Percentiles rank a stretch among this genome's conserved stretches.
Evolutionary conservation across 2,113 vertebrate species (phyloP).

Genomic region (Opisthocomus hoazin): DNA sequence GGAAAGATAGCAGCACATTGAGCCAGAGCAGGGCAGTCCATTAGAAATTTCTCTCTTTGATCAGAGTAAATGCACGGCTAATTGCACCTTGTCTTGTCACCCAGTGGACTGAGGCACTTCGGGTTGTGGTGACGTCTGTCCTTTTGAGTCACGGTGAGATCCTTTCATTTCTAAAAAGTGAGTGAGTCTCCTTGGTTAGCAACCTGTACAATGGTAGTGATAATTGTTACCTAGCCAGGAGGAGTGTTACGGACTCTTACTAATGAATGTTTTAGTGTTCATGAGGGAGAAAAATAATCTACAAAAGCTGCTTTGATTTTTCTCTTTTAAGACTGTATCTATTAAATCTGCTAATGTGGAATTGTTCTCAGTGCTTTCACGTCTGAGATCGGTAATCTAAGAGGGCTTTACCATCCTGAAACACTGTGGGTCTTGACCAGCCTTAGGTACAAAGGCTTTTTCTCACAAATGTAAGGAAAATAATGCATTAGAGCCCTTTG

Average conservation of each 20-base stretch:
- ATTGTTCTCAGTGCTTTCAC: neutral
- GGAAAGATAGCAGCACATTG: neutral
- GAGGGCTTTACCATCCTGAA: neutral
- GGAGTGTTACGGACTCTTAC: neutral
- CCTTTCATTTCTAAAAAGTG: neutral
- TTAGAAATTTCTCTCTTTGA: constrained; percentile 1
- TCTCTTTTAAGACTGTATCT: neutral
- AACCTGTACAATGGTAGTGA: neutral
- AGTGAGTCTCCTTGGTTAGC: neutral
- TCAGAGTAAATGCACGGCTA: neutral
- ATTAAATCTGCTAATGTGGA: neutral
- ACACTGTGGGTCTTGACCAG: neutral
- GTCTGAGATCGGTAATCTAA: neutral
- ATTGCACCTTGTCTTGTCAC: neutral
- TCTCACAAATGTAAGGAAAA: neutral
- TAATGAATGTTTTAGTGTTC: neutral
- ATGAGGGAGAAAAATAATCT: neutral
- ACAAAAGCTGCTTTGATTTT: neutral
- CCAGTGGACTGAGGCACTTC: neutral
- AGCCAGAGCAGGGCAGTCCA: neutral
- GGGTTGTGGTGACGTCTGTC: neutral
- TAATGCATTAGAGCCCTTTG: neutral
- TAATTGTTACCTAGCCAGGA: neutral
- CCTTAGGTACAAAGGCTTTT: neutral
- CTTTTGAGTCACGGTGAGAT: neutral